Base-by-base conservation (phyloP, 2,113 vertebrate genomes). In the Ammospiza caudacuta region DNA sequence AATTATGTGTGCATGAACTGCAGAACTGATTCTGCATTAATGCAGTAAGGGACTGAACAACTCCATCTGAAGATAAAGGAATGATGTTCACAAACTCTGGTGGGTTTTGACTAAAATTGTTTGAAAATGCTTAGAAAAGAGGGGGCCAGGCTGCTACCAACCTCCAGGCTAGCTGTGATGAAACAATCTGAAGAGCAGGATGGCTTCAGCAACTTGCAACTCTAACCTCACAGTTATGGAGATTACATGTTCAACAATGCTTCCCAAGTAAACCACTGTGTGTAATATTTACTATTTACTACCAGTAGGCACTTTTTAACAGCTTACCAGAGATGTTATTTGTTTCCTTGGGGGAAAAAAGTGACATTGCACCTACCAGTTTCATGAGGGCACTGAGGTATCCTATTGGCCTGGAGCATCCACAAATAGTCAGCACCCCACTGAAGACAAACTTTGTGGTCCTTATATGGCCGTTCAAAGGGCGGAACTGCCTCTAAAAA, bases 381-480 rank as follows among this genome's bases (percentile, higher is more conserved):
- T 92, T 99, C 99, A 35, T 97, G 97, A 43, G 97, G 97, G 83
- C 99, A 99, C 83, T 97, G 98, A 78, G 95, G 95, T 85, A 98
- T 97, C 95, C 75, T 97, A 83, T 98, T 97, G 62, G 97, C 98
- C 87, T 77, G 98, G 29, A 98, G 97, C 91, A 95, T 98, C 98
- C 98, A 98, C 63, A 98, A 92, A 62, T 99, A 98, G 76, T 98
- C 98, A 87, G 96, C 92, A 44, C 98, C 98, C 99, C 99, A 99
- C 35, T 98, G 98, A 55, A 98, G 97, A 87, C 98, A 99, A 70
- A 95, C 97, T 61, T 96, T 97, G 90, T 98, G 98, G 46, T 98
- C 98, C 94, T 98, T 98, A 79, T 97, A 95, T 0, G 98, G 98
- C 54, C 98, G 98, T 46, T 98, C 87, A 16, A 98, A 98, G 58